Base-by-base conservation (phyloP, 2,888 invertebrate genomes). In the Protonemura montana region DNA sequence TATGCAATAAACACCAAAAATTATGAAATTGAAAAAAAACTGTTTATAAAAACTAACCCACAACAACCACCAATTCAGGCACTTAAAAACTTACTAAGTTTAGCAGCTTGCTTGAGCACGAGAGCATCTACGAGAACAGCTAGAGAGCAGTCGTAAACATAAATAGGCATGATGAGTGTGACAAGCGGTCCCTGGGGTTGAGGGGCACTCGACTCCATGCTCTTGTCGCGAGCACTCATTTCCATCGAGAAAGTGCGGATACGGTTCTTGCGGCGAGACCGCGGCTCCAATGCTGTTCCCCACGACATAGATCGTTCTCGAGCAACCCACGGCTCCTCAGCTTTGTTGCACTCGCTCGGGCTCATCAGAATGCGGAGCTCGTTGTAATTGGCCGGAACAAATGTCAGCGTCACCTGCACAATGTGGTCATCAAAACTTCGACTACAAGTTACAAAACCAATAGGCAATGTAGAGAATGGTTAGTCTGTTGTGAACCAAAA, bases 141-240 rank as follows among this genome's bases (percentile, higher is more conserved):
- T 82, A 94, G 90, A 0, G 94, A 93, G 90, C 95, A 95, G 89
- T 95, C 94, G 89, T 95, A 95, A n/a, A 95, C 93, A 89, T 94
- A 95, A 86, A 95, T 91, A 0, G 95, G 95, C 77, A 94, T 90
- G 27, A 92, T 90, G 35, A 92, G 88, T 5, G 90, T 89, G 7
- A 82, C 21, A 21, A 3, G 59, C 6, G 59, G 59, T 21, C 59
- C 59, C 26, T 41, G 76, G 25, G 16, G 29, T 21, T 28, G 85
- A 42, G 29, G 28, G 29, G 6, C 35, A 29, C 26, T 28, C 28
- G n/a, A 10, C 1, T 28, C 29, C 25, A 13, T 83, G 16, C 13
- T 59, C 3, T 59, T 21, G 59, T 59, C 21, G 59, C 59, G 59
- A 10, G 59, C 13, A 10, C 25, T 16, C 77, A 82, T 25, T 87